Percentiles rank a stretch among this genome's conserved stretches.
phyloP scores from a whole-genome alignment of 2,113 vertebrate genomes.

The Nothobranchius kuhntae region DNA sequence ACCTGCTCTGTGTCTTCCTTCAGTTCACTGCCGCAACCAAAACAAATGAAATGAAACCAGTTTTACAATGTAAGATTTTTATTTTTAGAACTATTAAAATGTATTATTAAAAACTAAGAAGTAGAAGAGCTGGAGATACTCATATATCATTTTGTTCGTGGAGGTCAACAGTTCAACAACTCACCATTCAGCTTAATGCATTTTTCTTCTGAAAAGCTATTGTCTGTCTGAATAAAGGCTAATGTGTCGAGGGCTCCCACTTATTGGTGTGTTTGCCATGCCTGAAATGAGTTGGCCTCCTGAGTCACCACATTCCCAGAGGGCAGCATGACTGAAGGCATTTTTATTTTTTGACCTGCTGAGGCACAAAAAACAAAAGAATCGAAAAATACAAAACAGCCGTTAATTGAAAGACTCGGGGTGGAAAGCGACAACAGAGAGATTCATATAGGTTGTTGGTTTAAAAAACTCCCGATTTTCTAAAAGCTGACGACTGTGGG shows the following conservation, averaged over 20 bases:
- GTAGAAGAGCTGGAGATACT: no score
- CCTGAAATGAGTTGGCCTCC: neutral
- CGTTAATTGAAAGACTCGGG: neutral
- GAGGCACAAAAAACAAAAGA: neutral
- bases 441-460: conserved; percentile 1
- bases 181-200: neutral
- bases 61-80: no score
- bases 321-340: neutral
- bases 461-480: conserved; percentile 24
- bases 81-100: no score
- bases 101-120: no score
- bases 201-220: conserved; percentile 10
- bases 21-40: no score
- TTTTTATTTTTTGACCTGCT: neutral
- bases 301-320: neutral
- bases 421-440: no score
- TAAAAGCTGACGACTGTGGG: conserved; percentile 2
- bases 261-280: neutral
- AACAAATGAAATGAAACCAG: no score
- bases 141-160: neutral
- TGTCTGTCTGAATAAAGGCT: conserved; percentile 4
- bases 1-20: no score
- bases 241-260: neutral
- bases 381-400: neutral
- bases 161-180: conserved; percentile 4